These are phyloP conservation scores for Falcunculus frontatus DNA, from an alignment of 2,113 vertebrate species.

Conservation along the genomic window DNA sequence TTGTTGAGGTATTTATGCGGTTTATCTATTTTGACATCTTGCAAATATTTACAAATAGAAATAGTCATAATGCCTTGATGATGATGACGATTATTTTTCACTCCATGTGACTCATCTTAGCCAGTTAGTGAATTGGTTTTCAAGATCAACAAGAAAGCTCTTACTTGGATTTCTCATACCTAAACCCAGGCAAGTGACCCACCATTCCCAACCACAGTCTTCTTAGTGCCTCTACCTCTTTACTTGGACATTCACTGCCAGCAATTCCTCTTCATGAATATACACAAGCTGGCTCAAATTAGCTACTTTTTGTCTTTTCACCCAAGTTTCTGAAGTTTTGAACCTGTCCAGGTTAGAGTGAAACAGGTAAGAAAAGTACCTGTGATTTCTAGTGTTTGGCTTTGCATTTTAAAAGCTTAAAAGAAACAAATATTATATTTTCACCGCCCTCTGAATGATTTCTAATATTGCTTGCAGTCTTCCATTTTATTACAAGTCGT, in stretches of 20 bases:
- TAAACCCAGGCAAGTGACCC: neutral
- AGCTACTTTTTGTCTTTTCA: neutral
- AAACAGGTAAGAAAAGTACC: neutral
- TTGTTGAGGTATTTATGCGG: neutral
- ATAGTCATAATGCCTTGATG: neutral
- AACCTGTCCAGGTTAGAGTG: neutral
- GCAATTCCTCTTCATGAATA: neutral
- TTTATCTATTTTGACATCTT: neutral
- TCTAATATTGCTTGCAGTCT: neutral
- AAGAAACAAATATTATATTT: neutral
- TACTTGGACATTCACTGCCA: neutral
- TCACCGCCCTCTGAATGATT: neutral
- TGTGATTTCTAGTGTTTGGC: neutral
- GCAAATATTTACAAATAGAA: neutral
- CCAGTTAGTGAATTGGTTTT: neutral
- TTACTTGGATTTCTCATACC: neutral
- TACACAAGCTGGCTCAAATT: neutral
- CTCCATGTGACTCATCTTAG: neutral
- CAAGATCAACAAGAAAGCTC: neutral
- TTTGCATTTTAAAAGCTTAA: neutral
- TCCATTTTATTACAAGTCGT: neutral
- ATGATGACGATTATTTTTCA: neutral
- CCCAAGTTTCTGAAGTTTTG: neutral
- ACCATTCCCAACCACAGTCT: neutral
- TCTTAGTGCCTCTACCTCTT: neutral